These are phyloP conservation scores for Petrocephalus zakoni DNA, from an alignment of 2,113 vertebrate species.

Conservation along the genomic window DNA sequence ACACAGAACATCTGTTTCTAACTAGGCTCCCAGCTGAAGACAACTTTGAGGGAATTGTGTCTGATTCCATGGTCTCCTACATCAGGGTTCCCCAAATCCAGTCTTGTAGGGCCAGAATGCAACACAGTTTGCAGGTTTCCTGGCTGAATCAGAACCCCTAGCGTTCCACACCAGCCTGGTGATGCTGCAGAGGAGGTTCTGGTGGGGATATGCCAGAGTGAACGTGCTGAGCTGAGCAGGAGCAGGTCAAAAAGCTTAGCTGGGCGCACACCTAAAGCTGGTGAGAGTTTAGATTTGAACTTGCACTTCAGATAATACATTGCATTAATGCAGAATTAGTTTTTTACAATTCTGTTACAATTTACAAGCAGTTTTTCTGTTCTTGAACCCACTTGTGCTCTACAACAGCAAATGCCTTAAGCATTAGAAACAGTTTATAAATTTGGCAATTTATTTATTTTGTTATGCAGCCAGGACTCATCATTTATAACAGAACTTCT, in stretches of 20 bases:
- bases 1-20: neutral
- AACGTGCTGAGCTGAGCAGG: too few species aligned
- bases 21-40: neutral
- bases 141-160: neutral
- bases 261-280: too few species aligned
- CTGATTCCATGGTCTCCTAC: neutral
- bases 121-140: neutral
- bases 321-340: too few species aligned
- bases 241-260: too few species aligned
- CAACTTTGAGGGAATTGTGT: neutral
- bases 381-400: too few species aligned
- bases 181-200: too few species aligned
- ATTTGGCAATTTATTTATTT: neutral
- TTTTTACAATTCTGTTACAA: too few species aligned
- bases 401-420: too few species aligned
- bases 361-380: too few species aligned
- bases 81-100: neutral
- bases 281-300: too few species aligned
- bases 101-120: neutral
- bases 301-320: too few species aligned
- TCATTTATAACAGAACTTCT: neutral
- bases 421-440: neutral
- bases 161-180: neutral
- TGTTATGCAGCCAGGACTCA: neutral
- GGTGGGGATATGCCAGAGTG: too few species aligned